Base-by-base conservation (phyloP, 2,797 vertebrate species). In the Lutjanus argentimaculatus region DNA sequence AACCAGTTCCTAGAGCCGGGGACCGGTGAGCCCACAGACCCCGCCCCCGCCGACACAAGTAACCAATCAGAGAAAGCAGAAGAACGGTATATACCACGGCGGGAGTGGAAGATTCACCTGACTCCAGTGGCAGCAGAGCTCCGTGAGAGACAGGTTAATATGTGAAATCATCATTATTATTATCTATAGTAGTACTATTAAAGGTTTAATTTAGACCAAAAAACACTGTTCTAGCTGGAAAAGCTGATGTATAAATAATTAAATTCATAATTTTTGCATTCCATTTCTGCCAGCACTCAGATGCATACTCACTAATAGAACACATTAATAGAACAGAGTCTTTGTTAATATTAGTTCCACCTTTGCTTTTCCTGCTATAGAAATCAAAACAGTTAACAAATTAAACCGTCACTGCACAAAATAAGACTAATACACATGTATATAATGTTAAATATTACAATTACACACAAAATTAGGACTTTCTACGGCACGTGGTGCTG, bases 81-180 rank as follows among this genome's bases (percentile, higher is more conserved):
- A 1, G 96, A 96, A 53, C 93, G 93, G 14, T 95, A 96, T 7
- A 88, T 99, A 51, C 95, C 98, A 0, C 96, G 97, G 51, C 97
- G 96, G 0, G 98, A 99, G 92, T 99, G 98, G 98, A 96, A 96
- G 89, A 94, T 96, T 75, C 96, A 96, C 72, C 95, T 97, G 71
- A 94, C 94, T 0, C 97, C 91, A 0, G 91, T 95, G 0, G 95
- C 91, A 59, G 77, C 94, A 0, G 97, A 98, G 87, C 96, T 95
- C 46, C 86, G 83, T 0, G 90, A 94, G 68, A 88, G 94, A 91
- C 94, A 95, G 91, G 93, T 93, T 2, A 14, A 13, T 57, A 48
- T 55, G 8, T 64, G 19, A 72, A 13, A 40, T 17, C 6, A 43
- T 62, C 21, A 21, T 64, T 25, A 8, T 64, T 25, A 8, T 62